phyloP scores from a whole-genome alignment of 2,888 invertebrate genomes.

The Polyommatus icarus region DNA sequence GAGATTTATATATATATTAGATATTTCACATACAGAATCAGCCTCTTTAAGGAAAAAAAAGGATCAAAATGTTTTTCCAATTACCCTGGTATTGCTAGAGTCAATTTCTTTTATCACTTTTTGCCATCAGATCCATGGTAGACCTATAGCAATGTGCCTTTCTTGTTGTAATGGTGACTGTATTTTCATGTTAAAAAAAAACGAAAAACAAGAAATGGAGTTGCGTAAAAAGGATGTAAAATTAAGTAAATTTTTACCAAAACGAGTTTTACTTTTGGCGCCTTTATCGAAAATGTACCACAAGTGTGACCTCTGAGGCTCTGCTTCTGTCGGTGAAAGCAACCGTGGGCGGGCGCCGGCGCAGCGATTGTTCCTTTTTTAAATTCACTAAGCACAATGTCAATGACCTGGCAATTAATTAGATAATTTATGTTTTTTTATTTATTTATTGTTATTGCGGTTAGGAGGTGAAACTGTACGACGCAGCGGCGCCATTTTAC shows the following conservation, averaged over 20 bases:
- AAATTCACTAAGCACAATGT: constrained; percentile 24
- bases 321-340: constrained; percentile 30
- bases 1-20: too few species aligned
- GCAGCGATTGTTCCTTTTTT: constrained; percentile 26
- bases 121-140: too few species aligned
- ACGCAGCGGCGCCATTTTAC: constrained; percentile 7
- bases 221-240: too few species aligned
- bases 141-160: not conserved
- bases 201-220: too few species aligned
- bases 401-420: constrained; percentile 28
- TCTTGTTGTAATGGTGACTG: not conserved
- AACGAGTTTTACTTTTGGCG: constrained; percentile 1
- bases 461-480: constrained; percentile 19
- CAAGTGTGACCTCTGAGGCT: constrained; percentile 6
- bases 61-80: too few species aligned
- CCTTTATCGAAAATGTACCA: not conserved
- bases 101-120: too few species aligned
- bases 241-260: not conserved
- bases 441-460: constrained; percentile 30
- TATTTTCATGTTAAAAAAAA: too few species aligned
- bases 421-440: constrained; percentile 16
- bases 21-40: too few species aligned
- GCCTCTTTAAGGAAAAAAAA: too few species aligned
- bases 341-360: constrained; percentile 32
- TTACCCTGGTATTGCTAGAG: too few species aligned